phyloP scores from a whole-genome alignment of 1,140 invertebrate species.

The Zophobas morio region DNA sequence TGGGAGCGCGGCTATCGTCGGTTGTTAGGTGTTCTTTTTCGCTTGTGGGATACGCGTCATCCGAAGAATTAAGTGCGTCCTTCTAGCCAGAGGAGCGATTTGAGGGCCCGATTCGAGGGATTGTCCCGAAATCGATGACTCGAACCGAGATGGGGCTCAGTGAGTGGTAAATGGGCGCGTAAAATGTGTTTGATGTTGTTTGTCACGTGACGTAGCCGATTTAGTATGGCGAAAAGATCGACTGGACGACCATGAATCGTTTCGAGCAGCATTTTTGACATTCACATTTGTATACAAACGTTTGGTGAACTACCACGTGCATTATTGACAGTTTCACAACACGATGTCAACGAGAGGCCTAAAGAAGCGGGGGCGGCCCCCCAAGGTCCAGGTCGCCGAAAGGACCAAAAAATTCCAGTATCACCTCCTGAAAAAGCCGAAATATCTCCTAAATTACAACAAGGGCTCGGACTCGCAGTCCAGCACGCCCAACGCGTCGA shows the following conservation, averaged over 20 bases:
- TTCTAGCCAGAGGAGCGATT: constrained; percentile 56
- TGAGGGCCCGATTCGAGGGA: constrained; percentile 10
- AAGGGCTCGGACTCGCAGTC: constrained; percentile 79
- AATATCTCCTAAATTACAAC: constrained; percentile 84
- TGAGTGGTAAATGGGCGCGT: constrained; percentile 48
- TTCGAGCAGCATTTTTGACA: constrained; percentile 72
- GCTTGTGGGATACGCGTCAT: constrained; percentile 74
- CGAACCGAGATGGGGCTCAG: constrained; percentile 5
- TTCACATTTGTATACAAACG: constrained; percentile 76
- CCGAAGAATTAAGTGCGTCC: constrained; percentile 72
- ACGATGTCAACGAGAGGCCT: constrained; percentile 87
- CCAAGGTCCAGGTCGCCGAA: constrained; percentile 88
- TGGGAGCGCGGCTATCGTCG: constrained; percentile 72
- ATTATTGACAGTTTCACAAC: constrained; percentile 65
- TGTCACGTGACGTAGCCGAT: constrained; percentile 74
- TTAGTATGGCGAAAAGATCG: constrained; percentile 75
- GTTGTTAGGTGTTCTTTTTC: constrained; percentile 69
- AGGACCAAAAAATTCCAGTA: constrained; percentile 88
- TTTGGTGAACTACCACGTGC: constrained; percentile 69
- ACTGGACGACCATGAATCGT: constrained; percentile 71
- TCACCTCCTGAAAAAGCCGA: constrained; percentile 92
- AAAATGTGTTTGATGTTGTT: constrained; percentile 67
- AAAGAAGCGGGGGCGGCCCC: constrained; percentile 89
- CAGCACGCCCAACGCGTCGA: constrained; percentile 83
- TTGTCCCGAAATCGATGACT: constrained; percentile 7